Base-by-base conservation (phyloP, 1,140 invertebrate species). In the Diabrotica undecimpunctata region DNA sequence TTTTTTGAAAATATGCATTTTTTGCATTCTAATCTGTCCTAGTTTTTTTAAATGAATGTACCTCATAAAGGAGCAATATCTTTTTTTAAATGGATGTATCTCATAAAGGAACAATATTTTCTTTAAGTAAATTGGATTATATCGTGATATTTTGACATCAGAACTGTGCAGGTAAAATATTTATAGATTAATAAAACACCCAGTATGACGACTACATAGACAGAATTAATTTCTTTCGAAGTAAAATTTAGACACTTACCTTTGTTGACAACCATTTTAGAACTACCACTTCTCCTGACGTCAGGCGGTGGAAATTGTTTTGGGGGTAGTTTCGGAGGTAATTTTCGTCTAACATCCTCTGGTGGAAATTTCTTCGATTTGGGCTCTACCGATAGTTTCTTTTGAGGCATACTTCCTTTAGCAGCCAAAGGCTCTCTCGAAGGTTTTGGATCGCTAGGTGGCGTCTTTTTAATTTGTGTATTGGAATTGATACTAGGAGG, bases 291-390 rank as follows among this genome's bases (percentile, higher is more conserved):
- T 7, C 78, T 68, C 64, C 74, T 75, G 9, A 82, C 65, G 75
- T 83, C 83, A 12, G 71, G 41, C 7, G 81, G 80, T 58, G 81
- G 79, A 59, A 81, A 80, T 58, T 82, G 79, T 70, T 79, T 76
- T 6, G 75, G 63, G 58, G 61, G 62, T 55, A 51, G 7, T 54
- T 62, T 66, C 35, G 50, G 7, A 56, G 66, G 14, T 65, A 13
- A 54, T 72, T 68, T 55, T 50, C 59, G 11, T 62, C 62, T 37
- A 57, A 76, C 64, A 74, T 77, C 74, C 25, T 51, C 25, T 37
- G 75, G 71, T 37, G 74, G 72, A 67, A 76, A 75, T 67, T 74
- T 66, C 58, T 73, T 68, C 3, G 59, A 39, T 41, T 55, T 66
- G 54, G 54, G 8, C n/a, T 53, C 51, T 11, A 12, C 14, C 10